Evolutionary conservation across 2,888 invertebrate species (phyloP), one percentile per base, ranked within the genome.

Genomic region (Craniophora ligustri): DNA sequence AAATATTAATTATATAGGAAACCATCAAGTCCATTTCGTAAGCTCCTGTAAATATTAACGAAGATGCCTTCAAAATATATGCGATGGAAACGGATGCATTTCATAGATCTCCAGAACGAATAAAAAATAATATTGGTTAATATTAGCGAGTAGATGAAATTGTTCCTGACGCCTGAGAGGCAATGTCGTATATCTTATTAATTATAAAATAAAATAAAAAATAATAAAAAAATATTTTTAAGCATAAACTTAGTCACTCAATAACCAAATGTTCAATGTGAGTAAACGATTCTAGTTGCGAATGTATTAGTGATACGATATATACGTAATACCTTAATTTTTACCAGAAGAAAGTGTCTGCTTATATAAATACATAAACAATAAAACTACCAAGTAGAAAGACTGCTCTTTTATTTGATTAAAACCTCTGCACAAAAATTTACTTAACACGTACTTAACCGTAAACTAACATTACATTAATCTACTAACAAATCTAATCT

Each of bases 291-390:
- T 88, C 92, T 92, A 92, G 92, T 91, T 91, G 91, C 91, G 85
- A 91, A 74, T 91, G 91, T 92, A 91, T 90, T 93, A 93, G 93
- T 92, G 92, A 92, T 92, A 92, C 88, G 78, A 82, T 88, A 93
- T 92, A 92, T 93, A 93, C 93, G 93, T 93, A 93, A 92, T 92
- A 85, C 91, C 87, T 89, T 91, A 91, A 91, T 92, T 93, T 93
- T 91, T 92, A 92, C 90, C 90, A 90, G 83, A 91, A 88, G 73
- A 82, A 89, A 89, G 80, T 92, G 92, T 92, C 91, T 89, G 93
- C 93, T 93, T 93, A 92, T 91, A 91, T 89, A 84, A 90, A 88
- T 81, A 81, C 81, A 88, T 85, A 86, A 82, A 86, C 80, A 92
- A 91, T 92, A 92, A 92, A 93, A 91, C 93, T 93, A 93, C 93